phyloP scores from a whole-genome alignment of 2,113 vertebrate species.

The Microcebus jonahi region DNA sequence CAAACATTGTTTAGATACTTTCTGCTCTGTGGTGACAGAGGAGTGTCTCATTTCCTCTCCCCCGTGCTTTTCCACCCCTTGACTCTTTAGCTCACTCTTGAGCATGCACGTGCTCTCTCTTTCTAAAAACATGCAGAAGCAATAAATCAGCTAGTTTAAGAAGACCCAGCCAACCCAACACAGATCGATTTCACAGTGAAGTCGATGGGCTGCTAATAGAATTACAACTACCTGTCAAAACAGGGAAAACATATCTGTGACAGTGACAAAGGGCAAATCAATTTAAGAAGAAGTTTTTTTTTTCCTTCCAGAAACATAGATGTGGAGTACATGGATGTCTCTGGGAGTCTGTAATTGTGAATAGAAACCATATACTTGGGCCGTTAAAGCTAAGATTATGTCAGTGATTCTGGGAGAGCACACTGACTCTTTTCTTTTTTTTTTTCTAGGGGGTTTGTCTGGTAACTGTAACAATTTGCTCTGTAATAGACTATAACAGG shows the following conservation, averaged over 20 bases:
- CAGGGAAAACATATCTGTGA: slow-evolving; percentile 87
- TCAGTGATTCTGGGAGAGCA: slow-evolving; percentile 60
- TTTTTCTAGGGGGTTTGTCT: slow-evolving; percentile 10
- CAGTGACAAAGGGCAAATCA: slow-evolving; percentile 90
- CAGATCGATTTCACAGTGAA: slow-evolving; percentile 87
- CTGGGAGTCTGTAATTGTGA: slow-evolving; percentile 63
- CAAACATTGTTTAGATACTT: slow-evolving; percentile 80
- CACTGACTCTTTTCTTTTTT: neutral
- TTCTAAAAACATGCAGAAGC: slow-evolving; percentile 85
- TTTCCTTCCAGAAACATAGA: slow-evolving; percentile 44
- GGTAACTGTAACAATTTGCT: slow-evolving; percentile 50
- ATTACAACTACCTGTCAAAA: slow-evolving; percentile 92
- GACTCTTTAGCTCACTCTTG: slow-evolving; percentile 50
- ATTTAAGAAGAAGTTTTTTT: slow-evolving; percentile 81
- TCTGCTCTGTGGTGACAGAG: slow-evolving; percentile 72
- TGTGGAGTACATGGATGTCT: slow-evolving; percentile 72
- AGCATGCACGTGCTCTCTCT: slow-evolving; percentile 36
- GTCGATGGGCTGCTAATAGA: slow-evolving; percentile 90
- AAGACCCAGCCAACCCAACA: slow-evolving; percentile 84
- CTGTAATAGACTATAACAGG: slow-evolving; percentile 47
- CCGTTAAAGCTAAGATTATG: slow-evolving; percentile 64
- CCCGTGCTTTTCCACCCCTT: slow-evolving; percentile 5
- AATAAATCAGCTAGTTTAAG: slow-evolving; percentile 91
- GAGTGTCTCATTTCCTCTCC: slow-evolving; percentile 51
- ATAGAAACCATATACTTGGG: slow-evolving; percentile 65